Evolutionary conservation across 1,140 invertebrate genomes (phyloP).

Genomic region (Dreissena polymorpha): DNA sequence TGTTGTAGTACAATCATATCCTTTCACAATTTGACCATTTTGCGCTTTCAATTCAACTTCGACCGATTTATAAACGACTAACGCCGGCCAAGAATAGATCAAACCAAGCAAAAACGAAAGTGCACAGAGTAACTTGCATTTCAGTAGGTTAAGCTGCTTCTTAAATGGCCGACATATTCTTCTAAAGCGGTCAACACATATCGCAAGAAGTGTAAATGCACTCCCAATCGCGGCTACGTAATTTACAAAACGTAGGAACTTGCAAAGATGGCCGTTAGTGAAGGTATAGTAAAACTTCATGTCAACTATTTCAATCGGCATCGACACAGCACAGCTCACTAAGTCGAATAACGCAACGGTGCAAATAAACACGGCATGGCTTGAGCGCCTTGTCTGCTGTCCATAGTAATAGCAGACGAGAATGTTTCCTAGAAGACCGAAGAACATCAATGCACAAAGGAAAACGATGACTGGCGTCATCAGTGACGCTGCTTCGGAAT

Average conservation of each 20-base stretch:
- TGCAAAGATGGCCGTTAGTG: slow-evolving; percentile 46
- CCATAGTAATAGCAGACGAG: background rate
- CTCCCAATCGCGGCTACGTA: slow-evolving; percentile 52
- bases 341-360: background rate
- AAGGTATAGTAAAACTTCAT: slow-evolving; percentile 52
- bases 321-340: background rate
- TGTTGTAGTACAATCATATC: slow-evolving; percentile 11
- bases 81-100: slow-evolving; percentile 17
- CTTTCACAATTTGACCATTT: background rate
- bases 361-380: background rate
- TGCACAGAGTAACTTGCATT: slow-evolving; percentile 22
- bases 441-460: background rate
- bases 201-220: slow-evolving; percentile 51
- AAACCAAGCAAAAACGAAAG: background rate
- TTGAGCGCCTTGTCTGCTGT: background rate
- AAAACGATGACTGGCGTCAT: background rate
- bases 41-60: slow-evolving; percentile 1
- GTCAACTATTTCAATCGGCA: background rate
- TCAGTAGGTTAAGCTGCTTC: slow-evolving; percentile 31
- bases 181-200: slow-evolving; percentile 60
- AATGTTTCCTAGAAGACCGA: background rate
- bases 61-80: slow-evolving; percentile 1
- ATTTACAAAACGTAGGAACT: slow-evolving; percentile 46
- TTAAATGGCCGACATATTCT: slow-evolving; percentile 60
- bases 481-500: background rate